A percentile compares a stretch with the other conserved stretches of the same genome.
phyloP scores from a whole-genome alignment of 2,113 vertebrate species.

The Argyrosomus japonicus region DNA sequence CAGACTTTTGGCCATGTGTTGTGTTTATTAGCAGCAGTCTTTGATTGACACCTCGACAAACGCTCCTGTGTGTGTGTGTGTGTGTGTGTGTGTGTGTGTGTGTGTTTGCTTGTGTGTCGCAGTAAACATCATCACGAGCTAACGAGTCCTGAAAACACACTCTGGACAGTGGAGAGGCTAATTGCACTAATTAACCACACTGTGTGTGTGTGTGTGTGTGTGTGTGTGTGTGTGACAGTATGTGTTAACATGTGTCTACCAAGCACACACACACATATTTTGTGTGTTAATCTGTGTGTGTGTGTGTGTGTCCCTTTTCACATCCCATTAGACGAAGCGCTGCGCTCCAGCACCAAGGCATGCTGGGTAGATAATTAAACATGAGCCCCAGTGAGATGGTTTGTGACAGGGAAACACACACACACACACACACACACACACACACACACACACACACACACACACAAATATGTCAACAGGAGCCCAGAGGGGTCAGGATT shows the following conservation, averaged over 20 bases:
- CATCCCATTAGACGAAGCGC: conserved; percentile 75
- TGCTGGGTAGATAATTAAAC: conserved; percentile 79
- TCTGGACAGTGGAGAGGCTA: conserved; percentile 85
- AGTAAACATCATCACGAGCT: conserved; percentile 63
- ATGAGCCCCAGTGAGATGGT: conserved; percentile 64
- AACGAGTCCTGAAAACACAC: conserved; percentile 75
- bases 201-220: conserved; percentile 44
- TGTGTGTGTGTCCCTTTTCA: conserved; percentile 74
- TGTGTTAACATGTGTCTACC: conserved; percentile 65
- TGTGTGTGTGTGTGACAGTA: conserved; percentile 51
- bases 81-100: neutral
- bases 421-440: conserved; percentile 32
- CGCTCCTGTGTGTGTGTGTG: neutral
- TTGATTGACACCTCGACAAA: neutral
- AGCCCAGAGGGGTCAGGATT: conserved; percentile 44
- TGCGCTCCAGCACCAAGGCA: conserved; percentile 60
- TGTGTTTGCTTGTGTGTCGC: conserved; percentile 38
- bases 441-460: conserved; percentile 38
- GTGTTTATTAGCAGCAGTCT: neutral
- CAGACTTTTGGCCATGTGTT: neutral
- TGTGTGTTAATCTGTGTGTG: conserved; percentile 49
- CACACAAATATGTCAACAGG: conserved; percentile 39
- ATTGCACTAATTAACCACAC: conserved; percentile 86
- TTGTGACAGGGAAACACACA: conserved; percentile 53
- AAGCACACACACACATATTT: conserved; percentile 30